Conservation (phyloP, 2,113 vertebrate genomes). For the Sapajus apella region DNA sequence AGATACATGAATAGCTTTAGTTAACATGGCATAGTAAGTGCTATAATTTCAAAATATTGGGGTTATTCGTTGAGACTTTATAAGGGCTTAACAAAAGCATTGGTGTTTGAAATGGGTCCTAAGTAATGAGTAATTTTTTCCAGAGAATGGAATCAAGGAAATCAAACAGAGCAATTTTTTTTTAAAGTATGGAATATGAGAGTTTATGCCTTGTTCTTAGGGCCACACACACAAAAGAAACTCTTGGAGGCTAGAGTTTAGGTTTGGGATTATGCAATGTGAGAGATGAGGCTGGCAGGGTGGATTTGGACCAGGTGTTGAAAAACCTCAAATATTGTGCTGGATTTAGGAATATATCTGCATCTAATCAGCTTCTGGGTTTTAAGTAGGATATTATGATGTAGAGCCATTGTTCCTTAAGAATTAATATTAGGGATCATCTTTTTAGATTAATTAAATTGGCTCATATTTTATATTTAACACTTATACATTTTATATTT, state of each 20-base stretch:
- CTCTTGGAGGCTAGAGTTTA: not conserved
- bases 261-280: not conserved
- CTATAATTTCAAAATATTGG: conserved; percentile 3
- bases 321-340: not conserved
- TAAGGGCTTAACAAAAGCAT: not conserved
- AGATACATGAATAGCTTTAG: not conserved
- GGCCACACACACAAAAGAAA: not conserved
- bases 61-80: not conserved
- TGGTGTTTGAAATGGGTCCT: not conserved
- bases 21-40: not conserved
- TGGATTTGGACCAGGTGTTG: not conserved
- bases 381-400: conserved; percentile 25
- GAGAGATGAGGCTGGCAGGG: not conserved
- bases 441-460: conserved; percentile 22
- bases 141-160: not conserved
- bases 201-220: not conserved
- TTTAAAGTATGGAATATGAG: not conserved
- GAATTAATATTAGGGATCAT: not conserved
- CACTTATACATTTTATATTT: not conserved
- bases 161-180: not conserved
- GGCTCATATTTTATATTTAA: not conserved
- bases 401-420: not conserved
- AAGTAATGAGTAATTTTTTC: not conserved
- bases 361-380: conserved; percentile 5
- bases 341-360: not conserved